Evolutionary conservation across 2,888 invertebrate species (phyloP), one percentile per base, ranked within the genome.

Genomic region (Xestia sexstrigata): DNA sequence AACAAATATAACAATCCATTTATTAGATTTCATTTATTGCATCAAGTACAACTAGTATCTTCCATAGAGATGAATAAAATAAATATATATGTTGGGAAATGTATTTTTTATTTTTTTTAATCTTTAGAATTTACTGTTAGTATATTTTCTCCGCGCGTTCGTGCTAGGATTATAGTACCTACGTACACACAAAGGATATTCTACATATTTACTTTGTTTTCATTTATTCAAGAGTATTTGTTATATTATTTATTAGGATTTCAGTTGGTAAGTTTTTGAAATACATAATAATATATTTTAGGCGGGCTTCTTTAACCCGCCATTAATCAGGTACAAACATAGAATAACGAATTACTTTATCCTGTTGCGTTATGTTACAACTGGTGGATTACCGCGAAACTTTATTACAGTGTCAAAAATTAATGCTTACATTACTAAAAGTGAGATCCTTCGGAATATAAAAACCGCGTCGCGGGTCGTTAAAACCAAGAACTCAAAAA

Each of bases 401-500:
- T 30, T 52, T 42, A 23, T 30, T 42, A 6, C 26, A 1, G 39
- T 42, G 8, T 67, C 15, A 78, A 76, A 39, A 26, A 66, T 47
- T 23, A 5, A 76, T 78, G 55, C 30, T 66, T 39, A 62, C 60
- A 77, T 77, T 58, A 70, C 60, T 39, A 70, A 83, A 65, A 78
- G 58, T 60, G 30, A 39, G 47, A 52, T 35, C 42, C 66, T 58
- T 47, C 23, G 17, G 47, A 63, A 30, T 65, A n/a, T 80, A 79
- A 79, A 82, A 84, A 79, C 60, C 42, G 26, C 42, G 62, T 17
- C 20, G 8, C 15, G 23, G n/a, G 81, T 80, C 73, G 80, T 84
- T 81, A 84, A 82, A 82, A 74, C 58, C 60, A 60, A 70, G 45
- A 52, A 69, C 63, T 76, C 72, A 70, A 60, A 81, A 81, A 74